A percentile compares a stretch with the other conserved stretches of the same genome.
These are phyloP conservation scores for Bimastos eiseni DNA, from an alignment of 2,888 invertebrate species.

Conservation along the genomic window DNA sequence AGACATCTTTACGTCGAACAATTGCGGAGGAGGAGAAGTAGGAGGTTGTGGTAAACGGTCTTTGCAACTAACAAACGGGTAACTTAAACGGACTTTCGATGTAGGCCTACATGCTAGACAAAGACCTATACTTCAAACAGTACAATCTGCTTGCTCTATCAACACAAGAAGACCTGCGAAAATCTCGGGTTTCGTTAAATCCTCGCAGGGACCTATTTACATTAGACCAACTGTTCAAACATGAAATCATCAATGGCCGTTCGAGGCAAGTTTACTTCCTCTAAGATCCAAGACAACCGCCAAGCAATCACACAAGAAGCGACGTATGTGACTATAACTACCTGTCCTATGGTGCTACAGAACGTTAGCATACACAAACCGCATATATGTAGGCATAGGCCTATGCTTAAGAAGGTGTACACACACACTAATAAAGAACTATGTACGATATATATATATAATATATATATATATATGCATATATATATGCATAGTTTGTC, in stretches of 20 bases:
- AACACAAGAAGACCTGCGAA: background rate
- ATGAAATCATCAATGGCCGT: background rate
- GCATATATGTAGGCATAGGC: too few species aligned
- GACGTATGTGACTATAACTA: background rate
- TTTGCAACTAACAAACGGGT: background rate
- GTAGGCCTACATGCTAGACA: too few species aligned
- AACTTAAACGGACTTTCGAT: background rate
- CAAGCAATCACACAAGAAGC: background rate
- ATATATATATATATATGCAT: background rate
- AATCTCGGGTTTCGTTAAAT: slow-evolving; percentile 24
- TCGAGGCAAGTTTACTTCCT: background rate
- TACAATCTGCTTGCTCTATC: background rate
- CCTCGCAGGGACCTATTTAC: too few species aligned
- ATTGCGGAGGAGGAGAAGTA: background rate
- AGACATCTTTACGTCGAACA: background rate
- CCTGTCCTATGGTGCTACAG: background rate
- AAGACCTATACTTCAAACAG: background rate
- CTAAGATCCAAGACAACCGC: background rate
- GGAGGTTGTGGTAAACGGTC: background rate
- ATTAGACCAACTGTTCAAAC: background rate
- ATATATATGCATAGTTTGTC: background rate
- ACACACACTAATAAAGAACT: background rate
- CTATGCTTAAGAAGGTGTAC: background rate
- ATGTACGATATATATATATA: background rate
- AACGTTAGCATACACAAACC: background rate